phyloP scores from a whole-genome alignment of 1,140 invertebrate species.

The Heliconius himera region DNA sequence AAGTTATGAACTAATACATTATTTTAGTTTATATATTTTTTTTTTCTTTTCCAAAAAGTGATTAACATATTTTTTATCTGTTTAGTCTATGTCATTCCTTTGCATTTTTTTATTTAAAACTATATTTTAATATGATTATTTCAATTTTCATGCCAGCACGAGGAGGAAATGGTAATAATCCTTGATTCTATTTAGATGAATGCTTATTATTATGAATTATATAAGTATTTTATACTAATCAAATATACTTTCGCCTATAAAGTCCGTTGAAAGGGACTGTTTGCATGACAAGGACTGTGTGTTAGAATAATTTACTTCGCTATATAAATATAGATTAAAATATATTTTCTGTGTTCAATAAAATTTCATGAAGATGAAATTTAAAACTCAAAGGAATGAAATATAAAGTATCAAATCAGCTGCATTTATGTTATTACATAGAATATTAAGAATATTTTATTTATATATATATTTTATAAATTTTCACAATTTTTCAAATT shows the following conservation, averaged over 20 bases:
- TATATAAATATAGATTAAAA: background rate
- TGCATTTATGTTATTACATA: background rate
- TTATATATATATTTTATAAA: background rate
- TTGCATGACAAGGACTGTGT: background rate
- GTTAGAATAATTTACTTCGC: background rate
- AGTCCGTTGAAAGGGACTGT: background rate
- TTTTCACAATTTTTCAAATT: background rate
- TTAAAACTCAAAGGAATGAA: background rate
- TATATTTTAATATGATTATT: conserved; percentile 4
- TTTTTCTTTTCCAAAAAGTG: background rate
- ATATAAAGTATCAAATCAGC: background rate
- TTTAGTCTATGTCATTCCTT: background rate
- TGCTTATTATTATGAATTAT: background rate
- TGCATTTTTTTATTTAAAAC: background rate
- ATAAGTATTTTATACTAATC: conserved; percentile 11
- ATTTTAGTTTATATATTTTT: background rate
- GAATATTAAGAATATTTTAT: background rate
- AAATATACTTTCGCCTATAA: background rate
- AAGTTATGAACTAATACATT: background rate
- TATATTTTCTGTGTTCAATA: background rate
- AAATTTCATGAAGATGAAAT: background rate
- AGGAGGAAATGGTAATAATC: conserved; percentile 42
- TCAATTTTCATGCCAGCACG: conserved; percentile 45
- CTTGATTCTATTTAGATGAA: background rate
- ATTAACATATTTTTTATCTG: background rate